Evolutionary conservation across 2,888 invertebrate genomes (phyloP), one percentile per base, ranked within the genome.

Genomic region (Melanargia galathea): DNA sequence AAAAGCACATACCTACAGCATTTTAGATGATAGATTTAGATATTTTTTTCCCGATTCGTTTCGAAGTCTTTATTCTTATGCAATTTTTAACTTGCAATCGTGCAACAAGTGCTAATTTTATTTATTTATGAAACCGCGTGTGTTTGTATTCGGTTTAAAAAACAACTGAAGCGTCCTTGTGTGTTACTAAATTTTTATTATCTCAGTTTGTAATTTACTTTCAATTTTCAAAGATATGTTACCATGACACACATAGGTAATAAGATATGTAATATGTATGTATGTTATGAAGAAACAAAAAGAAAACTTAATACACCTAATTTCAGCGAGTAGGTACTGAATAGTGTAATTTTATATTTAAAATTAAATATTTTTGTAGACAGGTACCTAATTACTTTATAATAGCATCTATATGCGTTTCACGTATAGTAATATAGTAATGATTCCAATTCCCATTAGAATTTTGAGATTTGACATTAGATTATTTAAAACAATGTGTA

Each of bases 221-320:
- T 65, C 60, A 63, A 65, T 57, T 63, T 65, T 65, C 60, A 63
- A 60, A 65, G 30, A 52, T 18, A 45, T 10, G 20, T 63, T 63
- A 56, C 59, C 60, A 45, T 63, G 60, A 60, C 63, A 60, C 20
- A 59, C 26, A 57, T 63, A 45, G 10, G 5, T 11, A 33, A 11
- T 43, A 55, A 33, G 8, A 56, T 46, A 38, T 56, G 48, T 4
- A 43, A 46, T 46, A 20, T 49, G 52, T n/a, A 48, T 10, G 48
- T 48, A 8, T 30, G 8, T 62, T 59, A 59, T 62, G 35, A 56
- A 45, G 52, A 52, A 65, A 65, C 38, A 46, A 45, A 51, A 56
- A 54, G 30, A 7, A 30, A 18, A 33, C 8, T 33, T 11, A 7
- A 22, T 43, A 18, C 43, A 43, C 52, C 33, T 45, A 11, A 54